phyloP scores from a whole-genome alignment of 2,113 vertebrate genomes.

The Mesitornis unicolor region DNA sequence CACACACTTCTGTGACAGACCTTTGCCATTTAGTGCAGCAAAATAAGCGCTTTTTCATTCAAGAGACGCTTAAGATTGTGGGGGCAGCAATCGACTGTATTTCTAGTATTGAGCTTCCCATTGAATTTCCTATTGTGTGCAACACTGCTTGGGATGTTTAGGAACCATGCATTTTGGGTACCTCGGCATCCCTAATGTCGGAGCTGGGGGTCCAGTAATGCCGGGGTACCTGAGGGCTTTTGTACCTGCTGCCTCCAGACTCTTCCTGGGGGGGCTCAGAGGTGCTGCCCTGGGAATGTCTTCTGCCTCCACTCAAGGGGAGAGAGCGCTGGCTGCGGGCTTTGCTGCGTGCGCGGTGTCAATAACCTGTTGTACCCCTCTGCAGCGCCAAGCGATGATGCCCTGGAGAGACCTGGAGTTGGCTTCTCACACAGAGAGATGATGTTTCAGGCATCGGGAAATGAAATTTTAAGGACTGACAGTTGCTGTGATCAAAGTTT shows the following conservation, averaged over 20 bases:
- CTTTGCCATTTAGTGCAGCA: neutral
- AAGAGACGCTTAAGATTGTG: neutral
- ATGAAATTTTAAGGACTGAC: neutral
- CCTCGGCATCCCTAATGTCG: neutral
- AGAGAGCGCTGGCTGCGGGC: neutral
- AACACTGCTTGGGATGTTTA: neutral
- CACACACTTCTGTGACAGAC: rapidly evolving
- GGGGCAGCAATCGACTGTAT: neutral
- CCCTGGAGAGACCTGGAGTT: neutral
- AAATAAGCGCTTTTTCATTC: neutral
- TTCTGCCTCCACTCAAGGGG: neutral
- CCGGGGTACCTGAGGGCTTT: too few relatives aligned
- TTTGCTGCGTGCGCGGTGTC: rapidly evolving
- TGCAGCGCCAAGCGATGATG: neutral
- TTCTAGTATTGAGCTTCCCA: neutral
- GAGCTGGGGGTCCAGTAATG: neutral
- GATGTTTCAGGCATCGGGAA: neutral
- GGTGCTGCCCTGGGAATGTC: rapidly evolving
- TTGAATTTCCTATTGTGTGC: neutral
- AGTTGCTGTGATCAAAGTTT: neutral
- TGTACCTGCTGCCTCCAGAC: neutral
- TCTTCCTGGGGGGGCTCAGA: neutral
- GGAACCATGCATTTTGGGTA: rapidly evolving
- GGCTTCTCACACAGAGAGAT: neutral
- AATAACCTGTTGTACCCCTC: neutral